Evolutionary conservation across 2,113 vertebrate species (phyloP), one percentile per base, ranked within the genome.

Genomic region (Lagopus leucura): DNA sequence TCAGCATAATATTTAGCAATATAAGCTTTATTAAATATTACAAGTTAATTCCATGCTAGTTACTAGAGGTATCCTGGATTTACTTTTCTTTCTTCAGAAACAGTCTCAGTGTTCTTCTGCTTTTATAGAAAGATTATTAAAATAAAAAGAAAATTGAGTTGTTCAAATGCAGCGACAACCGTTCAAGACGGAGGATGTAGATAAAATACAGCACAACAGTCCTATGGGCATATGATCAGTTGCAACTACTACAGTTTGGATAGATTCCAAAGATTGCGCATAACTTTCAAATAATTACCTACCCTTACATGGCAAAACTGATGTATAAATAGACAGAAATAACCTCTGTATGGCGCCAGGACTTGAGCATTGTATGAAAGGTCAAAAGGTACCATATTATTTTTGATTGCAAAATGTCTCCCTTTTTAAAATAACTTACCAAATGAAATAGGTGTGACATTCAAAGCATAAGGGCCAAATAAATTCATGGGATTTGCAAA

Each of bases 231-330:
- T 64, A 19, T 3, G 20, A 55, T 22, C 67, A 71, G 13, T 19
- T 64, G 60, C 60, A 82, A 5, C 60, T 27, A 4, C 72, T 73
- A 70, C 22, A 75, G 52, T 43, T 71, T 72, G 89, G 85, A 75
- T 3, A 28, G 38, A 11, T 52, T 91, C 82, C 93, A 92, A 47
- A n/a, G 71, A 58, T 25, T 36, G 21, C 16, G 13, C 70, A 28
- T 66, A 75, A 87, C 42, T 71, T 90, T 28, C 81, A 57, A 90
- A 94, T 70, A 77, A 93, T 36, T 34, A 77, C 47, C 82, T 89
- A 60, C 79, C 75, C 72, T 92, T 66, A 50, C 5, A 4, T 15
- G 4, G 55, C 52, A 67, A 34, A 61, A 40, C 32, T 48, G 85
- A 42, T 18, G 18, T 1, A 16, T 18, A 13, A 2, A 21, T 3